These are phyloP conservation scores for Halyomorpha halys DNA, from an alignment of 1,140 invertebrate genomes.

Conservation along the genomic window DNA sequence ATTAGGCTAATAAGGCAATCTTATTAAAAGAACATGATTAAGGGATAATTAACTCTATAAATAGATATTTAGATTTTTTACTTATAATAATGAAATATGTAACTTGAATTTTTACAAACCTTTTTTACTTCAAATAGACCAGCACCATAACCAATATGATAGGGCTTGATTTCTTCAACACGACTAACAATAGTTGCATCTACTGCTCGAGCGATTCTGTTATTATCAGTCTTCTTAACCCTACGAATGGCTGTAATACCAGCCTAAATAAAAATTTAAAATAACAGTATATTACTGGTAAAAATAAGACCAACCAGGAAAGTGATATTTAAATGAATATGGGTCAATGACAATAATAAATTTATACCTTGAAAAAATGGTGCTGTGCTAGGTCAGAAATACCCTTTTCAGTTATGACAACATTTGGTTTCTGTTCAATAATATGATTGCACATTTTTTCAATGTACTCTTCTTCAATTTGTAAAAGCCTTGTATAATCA, in stretches of 20 bases:
- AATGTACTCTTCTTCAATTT: conserved; percentile 93
- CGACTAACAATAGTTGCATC: conserved; percentile 95
- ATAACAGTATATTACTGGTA: background rate
- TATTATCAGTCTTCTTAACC: conserved; percentile 93
- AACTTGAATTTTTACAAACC: conserved; percentile 25
- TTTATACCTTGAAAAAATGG: conserved; percentile 55
- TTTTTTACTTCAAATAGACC: conserved; percentile 97
- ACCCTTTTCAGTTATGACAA: conserved; percentile 98
- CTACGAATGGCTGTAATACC: conserved; percentile 88
- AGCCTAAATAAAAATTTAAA: conserved; percentile 40
- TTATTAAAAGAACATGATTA: no score
- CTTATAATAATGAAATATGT: background rate
- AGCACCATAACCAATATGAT: conserved; percentile 89
- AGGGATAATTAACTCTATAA: no score
- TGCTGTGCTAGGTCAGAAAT: conserved; percentile 87
- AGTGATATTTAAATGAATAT: background rate
- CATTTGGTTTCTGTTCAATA: conserved; percentile 81
- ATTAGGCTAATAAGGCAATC: no score
- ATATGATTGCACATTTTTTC: conserved; percentile 88
- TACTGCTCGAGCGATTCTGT: conserved; percentile 88
- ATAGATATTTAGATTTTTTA: no score
- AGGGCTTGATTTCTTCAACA: conserved; percentile 89
- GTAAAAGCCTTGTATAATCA: conserved; percentile 87
- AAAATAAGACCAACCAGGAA: background rate
- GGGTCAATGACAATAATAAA: background rate